These are phyloP conservation scores for Drosophila asahinai DNA, from an alignment of 1,140 invertebrate genomes.

Conservation along the genomic window DNA sequence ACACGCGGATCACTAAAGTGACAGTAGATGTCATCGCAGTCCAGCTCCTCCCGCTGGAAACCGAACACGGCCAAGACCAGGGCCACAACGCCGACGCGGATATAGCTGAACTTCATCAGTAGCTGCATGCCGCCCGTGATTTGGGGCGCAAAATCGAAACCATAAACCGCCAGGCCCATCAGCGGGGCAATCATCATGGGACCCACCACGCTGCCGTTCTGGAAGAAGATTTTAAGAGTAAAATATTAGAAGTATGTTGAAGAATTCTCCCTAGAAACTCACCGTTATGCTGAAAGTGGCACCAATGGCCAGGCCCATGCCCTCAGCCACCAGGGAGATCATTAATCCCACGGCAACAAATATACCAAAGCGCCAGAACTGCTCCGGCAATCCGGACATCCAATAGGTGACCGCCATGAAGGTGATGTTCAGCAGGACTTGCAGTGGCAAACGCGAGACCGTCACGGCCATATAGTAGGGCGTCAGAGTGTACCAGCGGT, in stretches of 20 bases:
- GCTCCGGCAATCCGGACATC: constrained; percentile 87
- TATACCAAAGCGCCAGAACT: constrained; percentile 86
- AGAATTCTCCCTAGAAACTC: constrained; percentile 48
- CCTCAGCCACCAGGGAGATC: constrained; percentile 87
- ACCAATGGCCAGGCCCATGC: constrained; percentile 88
- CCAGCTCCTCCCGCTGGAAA: constrained; percentile 86
- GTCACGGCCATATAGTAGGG: constrained; percentile 93
- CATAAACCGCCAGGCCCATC: constrained; percentile 88
- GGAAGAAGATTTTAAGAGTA: constrained; percentile 44
- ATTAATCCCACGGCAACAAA: constrained; percentile 87
- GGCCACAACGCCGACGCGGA: constrained; percentile 88
- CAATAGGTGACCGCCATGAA: constrained; percentile 87
- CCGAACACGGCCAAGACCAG: constrained; percentile 88
- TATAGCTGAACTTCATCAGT: constrained; percentile 88
- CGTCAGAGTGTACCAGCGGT: constrained; percentile 92
- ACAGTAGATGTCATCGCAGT: constrained; percentile 87
- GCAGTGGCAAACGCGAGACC: constrained; percentile 88
- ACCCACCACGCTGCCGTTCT: constrained; percentile 89
- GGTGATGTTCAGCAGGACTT: constrained; percentile 87
- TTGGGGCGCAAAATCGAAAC: constrained; percentile 88
- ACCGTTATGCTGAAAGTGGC: constrained; percentile 89
- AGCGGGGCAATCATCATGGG: constrained; percentile 88
- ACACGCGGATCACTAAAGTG: constrained; percentile 88
- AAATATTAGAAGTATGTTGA: neutral
- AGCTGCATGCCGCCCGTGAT: constrained; percentile 87